Percentiles rank a stretch among this genome's conserved stretches.
These are phyloP conservation scores for Eupeodes latifasciatus DNA, from an alignment of 2,888 invertebrate genomes.

Conservation along the genomic window DNA sequence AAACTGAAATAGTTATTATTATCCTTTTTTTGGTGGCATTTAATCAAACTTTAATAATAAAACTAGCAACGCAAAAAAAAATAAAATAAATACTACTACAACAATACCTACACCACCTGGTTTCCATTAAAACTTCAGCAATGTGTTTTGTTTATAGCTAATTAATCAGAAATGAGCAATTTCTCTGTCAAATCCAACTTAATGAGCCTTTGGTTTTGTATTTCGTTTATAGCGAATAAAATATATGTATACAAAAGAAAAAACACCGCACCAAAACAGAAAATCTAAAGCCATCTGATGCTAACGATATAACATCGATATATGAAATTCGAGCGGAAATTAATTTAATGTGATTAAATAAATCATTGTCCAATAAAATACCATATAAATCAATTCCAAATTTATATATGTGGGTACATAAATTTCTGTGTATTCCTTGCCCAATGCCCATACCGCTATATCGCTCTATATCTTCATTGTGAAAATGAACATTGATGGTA, in stretches of 20 bases:
- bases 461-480: too few relatives aligned
- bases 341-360: slow-evolving; percentile 50
- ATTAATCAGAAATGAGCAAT: slow-evolving; percentile 40
- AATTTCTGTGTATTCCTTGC: background rate
- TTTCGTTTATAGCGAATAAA: background rate
- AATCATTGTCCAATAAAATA: slow-evolving; percentile 67
- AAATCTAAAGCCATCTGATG: slow-evolving; percentile 22
- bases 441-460: too few relatives aligned
- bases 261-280: background rate
- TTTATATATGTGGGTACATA: background rate
- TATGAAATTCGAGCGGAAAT: slow-evolving; percentile 31
- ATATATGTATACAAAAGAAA: slow-evolving; percentile 11
- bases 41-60: background rate
- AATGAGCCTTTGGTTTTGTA: slow-evolving; percentile 16
- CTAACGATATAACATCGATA: background rate
- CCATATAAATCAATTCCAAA: slow-evolving; percentile 63
- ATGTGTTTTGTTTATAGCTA: slow-evolving; percentile 23
- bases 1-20: too few relatives aligned
- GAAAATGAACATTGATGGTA: background rate
- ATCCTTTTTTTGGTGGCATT: background rate
- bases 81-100: background rate
- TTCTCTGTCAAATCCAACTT: slow-evolving; percentile 46
- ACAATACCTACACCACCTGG: background rate
- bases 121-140: slow-evolving; percentile 9
- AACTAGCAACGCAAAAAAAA: background rate